Percentiles rank a stretch among this genome's conserved stretches.
Conservation (phyloP, 1,140 invertebrate species). For the Berghia stephanieae region DNA sequence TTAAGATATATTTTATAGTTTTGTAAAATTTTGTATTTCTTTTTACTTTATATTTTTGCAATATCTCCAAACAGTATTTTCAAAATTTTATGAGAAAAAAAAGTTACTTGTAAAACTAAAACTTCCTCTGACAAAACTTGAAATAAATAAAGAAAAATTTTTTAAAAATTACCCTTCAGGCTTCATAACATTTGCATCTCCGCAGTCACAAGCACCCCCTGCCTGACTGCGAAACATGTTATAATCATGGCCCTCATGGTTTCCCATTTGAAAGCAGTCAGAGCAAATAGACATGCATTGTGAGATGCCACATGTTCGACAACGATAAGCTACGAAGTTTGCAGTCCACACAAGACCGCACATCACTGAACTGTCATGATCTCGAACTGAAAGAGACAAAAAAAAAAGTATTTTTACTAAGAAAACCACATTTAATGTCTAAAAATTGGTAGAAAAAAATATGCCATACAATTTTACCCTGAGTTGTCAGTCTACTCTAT, state of each 20-base stretch:
- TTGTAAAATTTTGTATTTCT: too few relatives aligned
- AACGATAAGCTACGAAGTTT: constrained; percentile 96
- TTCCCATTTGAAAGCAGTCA: constrained; percentile 96
- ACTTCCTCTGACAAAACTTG: too few relatives aligned
- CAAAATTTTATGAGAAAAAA: too few relatives aligned
- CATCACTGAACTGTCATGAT: constrained; percentile 94
- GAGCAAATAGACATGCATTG: constrained; percentile 98
- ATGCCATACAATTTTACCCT: neutral
- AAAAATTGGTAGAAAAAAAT: neutral
- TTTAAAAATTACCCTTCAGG: constrained; percentile 79
- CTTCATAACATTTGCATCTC: constrained; percentile 96
- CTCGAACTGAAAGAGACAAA: constrained; percentile 77
- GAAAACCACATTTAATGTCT: neutral
- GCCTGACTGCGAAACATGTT: constrained; percentile 98
- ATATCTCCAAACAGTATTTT: too few relatives aligned
- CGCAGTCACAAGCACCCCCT: constrained; percentile 97
- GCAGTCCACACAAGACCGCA: constrained; percentile 98
- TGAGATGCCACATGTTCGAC: constrained; percentile 96
- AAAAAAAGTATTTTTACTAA: too few relatives aligned
- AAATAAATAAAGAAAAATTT: neutral
- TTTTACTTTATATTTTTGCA: too few relatives aligned
- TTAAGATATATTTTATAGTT: too few relatives aligned
- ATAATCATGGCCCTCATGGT: constrained; percentile 97
- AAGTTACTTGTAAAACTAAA: too few relatives aligned
- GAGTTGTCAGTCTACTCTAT: neutral